Evolutionary conservation across 2,888 invertebrate genomes (phyloP).

Genomic region (Papilio protenor): DNA sequence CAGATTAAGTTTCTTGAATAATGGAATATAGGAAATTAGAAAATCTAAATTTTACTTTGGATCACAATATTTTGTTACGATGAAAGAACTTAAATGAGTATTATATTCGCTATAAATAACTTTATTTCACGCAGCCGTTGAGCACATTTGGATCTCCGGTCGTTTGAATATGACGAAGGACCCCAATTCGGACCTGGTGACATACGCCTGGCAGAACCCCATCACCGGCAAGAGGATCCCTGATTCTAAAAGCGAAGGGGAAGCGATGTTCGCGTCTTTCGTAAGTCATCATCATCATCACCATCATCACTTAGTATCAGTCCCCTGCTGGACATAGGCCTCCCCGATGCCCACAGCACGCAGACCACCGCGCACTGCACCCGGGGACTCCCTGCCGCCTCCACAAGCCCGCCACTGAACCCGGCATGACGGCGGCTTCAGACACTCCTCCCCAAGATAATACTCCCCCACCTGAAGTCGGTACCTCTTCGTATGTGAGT

Average conservation of each 20-base stretch:
- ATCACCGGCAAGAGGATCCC: slow-evolving; percentile 62
- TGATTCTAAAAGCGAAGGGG: slow-evolving; percentile 56
- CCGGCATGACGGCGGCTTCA: background rate
- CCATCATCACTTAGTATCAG: background rate
- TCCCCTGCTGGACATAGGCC: slow-evolving; percentile 3
- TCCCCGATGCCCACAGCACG: slow-evolving; percentile 4
- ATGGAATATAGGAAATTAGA: too few species aligned
- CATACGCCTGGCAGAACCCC: slow-evolving; percentile 71
- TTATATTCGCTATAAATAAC: background rate
- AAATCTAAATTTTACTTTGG: too few species aligned
- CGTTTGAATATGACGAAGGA: slow-evolving; percentile 72
- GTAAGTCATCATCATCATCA: slow-evolving; percentile 41
- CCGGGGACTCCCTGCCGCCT: slow-evolving; percentile 5
- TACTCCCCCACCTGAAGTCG: background rate
- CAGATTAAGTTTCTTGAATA: background rate
- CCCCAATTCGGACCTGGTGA: slow-evolving; percentile 54
- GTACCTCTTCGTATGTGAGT: slow-evolving; percentile 5
- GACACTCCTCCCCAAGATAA: background rate
- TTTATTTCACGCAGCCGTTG: slow-evolving; percentile 60
- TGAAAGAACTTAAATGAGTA: background rate
- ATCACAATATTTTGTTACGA: background rate
- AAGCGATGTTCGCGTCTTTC: slow-evolving; percentile 44
- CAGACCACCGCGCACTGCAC: background rate
- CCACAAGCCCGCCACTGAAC: background rate
- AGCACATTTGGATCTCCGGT: slow-evolving; percentile 76